phyloP scores from a whole-genome alignment of 2,888 invertebrate species.

The Baronia brevicornis region DNA sequence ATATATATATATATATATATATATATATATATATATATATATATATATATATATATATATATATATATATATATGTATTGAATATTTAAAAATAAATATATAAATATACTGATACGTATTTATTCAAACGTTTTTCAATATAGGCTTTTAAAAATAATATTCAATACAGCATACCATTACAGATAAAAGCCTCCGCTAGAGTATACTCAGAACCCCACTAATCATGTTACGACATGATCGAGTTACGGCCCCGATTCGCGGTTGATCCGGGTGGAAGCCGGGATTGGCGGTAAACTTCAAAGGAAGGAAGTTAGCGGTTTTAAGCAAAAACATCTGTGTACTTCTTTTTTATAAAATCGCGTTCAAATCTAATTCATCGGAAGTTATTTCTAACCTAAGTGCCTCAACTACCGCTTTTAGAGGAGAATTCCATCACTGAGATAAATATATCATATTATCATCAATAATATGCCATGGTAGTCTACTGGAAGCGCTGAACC shows the following conservation, averaged over 20 bases:
- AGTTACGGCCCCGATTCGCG: slow-evolving; percentile 54
- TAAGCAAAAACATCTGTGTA: slow-evolving; percentile 5
- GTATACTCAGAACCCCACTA: slow-evolving; percentile 42
- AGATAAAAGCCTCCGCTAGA: slow-evolving; percentile 55
- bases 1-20: no score
- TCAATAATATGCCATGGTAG: no score
- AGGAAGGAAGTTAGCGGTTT: slow-evolving; percentile 15
- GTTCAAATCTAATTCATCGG: slow-evolving; percentile 10
- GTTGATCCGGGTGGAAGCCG: slow-evolving; percentile 45
- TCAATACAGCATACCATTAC: slow-evolving; percentile 47
- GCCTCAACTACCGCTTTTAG: no score
- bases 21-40: no score
- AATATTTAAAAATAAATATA: no score
- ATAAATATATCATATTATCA: no score
- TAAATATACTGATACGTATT: no score
- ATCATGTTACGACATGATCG: slow-evolving; percentile 67
- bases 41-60: no score
- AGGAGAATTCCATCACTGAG: no score
- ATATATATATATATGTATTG: no score
- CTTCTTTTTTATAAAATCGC: slow-evolving; percentile 13
- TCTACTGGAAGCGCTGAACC: no score
- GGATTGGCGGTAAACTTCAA: slow-evolving; percentile 18
- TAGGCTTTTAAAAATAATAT: slow-evolving; percentile 23
- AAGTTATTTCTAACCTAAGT: no score
- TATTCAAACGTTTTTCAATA: slow-evolving; percentile 14